phyloP scores from a whole-genome alignment of 2,888 invertebrate genomes.

The Ichneumoninae sp. region DNA sequence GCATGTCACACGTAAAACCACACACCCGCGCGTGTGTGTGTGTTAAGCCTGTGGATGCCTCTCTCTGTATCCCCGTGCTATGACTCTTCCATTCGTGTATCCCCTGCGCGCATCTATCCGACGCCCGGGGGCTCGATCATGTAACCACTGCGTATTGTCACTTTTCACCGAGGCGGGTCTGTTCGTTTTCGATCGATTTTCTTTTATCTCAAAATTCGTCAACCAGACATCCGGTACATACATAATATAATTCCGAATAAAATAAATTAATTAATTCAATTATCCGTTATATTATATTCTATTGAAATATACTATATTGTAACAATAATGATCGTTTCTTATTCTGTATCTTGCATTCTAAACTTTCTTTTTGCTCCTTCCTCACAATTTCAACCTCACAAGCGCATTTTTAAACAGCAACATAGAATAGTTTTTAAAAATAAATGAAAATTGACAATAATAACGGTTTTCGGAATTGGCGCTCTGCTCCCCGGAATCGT shows the following conservation, averaged over 20 bases:
- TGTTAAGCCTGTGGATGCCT: constrained; percentile 22
- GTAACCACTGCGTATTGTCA: constrained; percentile 30
- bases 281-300: not conserved
- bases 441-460: not conserved
- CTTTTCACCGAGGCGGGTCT: not conserved
- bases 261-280: not conserved
- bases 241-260: not conserved
- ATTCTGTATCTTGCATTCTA: not conserved
- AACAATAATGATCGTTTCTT: not conserved
- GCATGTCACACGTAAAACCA: constrained; percentile 45
- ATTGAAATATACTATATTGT: not conserved
- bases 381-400: not conserved
- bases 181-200: not conserved
- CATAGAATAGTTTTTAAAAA: not conserved
- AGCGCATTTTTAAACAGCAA: not conserved
- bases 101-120: constrained; percentile 60
- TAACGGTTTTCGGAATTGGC: not conserved
- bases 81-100: constrained; percentile 55
- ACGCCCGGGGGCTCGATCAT: constrained; percentile 48
- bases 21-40: constrained; percentile 64
- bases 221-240: not conserved
- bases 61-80: not conserved
- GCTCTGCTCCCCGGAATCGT: not conserved
- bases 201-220: not conserved
- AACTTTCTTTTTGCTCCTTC: not conserved